A percentile compares a stretch with the other conserved stretches of the same genome.
Evolutionary conservation across 2,888 invertebrate genomes (phyloP).

Genomic region (Ametastegia equiseti): DNA sequence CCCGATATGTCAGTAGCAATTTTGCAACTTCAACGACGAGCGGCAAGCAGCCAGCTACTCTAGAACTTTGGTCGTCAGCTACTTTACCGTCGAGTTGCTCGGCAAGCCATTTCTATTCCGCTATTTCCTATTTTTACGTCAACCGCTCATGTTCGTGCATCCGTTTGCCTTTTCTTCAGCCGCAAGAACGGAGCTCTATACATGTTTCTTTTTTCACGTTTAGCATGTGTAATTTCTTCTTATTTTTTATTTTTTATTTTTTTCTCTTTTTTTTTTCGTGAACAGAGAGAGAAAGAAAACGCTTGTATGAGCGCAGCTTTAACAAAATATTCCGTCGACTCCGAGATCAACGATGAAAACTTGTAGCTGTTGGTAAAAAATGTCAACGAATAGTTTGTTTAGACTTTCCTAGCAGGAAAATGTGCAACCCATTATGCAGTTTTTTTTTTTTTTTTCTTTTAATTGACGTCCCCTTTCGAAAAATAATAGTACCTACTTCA

Average conservation of each 20-base stretch:
- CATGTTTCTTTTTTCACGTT: background rate
- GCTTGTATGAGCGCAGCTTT: too few relatives aligned
- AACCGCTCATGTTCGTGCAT: background rate
- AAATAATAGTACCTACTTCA: too few relatives aligned
- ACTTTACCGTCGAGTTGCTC: conserved; percentile 28
- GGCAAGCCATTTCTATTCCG: conserved; percentile 14
- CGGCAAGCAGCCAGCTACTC: conserved; percentile 7
- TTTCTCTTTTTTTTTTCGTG: too few relatives aligned
- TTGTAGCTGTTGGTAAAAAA: too few relatives aligned
- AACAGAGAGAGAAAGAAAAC: too few relatives aligned
- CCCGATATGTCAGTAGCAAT: conserved; percentile 33
- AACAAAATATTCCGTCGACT: too few relatives aligned
- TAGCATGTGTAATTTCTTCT: background rate
- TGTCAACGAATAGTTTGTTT: too few relatives aligned
- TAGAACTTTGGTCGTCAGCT: conserved; percentile 39
- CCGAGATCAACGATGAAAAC: too few relatives aligned
- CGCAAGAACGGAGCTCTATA: background rate
- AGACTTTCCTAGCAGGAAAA: too few relatives aligned
- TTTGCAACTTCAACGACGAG: conserved; percentile 22
- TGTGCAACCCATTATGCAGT: background rate
- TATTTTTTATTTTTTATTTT: background rate
- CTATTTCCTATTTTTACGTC: conserved; percentile 20
- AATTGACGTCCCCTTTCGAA: too few relatives aligned
- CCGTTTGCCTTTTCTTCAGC: background rate
- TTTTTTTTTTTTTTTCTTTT: background rate